These are phyloP conservation scores for Cataglyphis rosenhaueri DNA, from an alignment of 2,888 invertebrate genomes.

Conservation along the genomic window DNA sequence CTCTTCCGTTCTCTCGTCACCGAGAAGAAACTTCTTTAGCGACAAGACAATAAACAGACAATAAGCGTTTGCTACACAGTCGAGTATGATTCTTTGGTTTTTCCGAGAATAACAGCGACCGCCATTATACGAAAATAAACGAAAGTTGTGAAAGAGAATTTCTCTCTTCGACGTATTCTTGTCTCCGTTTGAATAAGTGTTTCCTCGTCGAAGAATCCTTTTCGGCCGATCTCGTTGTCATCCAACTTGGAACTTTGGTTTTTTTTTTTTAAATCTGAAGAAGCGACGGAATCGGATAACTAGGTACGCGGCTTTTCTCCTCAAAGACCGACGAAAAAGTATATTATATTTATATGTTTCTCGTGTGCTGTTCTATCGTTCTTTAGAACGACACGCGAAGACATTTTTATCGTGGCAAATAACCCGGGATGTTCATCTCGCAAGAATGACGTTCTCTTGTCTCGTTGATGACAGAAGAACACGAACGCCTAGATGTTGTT, in stretches of 20 bases:
- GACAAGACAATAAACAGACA: conserved; percentile 50
- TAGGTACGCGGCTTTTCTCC: conserved; percentile 12
- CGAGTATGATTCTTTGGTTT: conserved; percentile 65
- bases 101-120: conserved; percentile 40
- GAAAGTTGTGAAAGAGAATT: conserved; percentile 10
- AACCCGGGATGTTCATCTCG: background rate
- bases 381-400: conserved; percentile 27
- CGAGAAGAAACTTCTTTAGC: conserved; percentile 47
- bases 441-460: conserved; percentile 27
- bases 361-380: background rate
- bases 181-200: background rate
- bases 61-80: conserved; percentile 27
- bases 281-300: conserved; percentile 21
- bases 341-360: conserved; percentile 10
- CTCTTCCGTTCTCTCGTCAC: background rate
- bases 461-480: conserved; percentile 1
- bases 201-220: background rate
- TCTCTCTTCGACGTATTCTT: conserved; percentile 13
- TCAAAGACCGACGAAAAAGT: background rate
- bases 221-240: conserved; percentile 6
- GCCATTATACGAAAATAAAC: conserved; percentile 42
- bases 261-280: conserved; percentile 43
- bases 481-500: background rate
- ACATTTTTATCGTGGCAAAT: conserved; percentile 11
- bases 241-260: conserved; percentile 67